phyloP scores from a whole-genome alignment of 2,888 invertebrate genomes.

The Callyntrura sp. region DNA sequence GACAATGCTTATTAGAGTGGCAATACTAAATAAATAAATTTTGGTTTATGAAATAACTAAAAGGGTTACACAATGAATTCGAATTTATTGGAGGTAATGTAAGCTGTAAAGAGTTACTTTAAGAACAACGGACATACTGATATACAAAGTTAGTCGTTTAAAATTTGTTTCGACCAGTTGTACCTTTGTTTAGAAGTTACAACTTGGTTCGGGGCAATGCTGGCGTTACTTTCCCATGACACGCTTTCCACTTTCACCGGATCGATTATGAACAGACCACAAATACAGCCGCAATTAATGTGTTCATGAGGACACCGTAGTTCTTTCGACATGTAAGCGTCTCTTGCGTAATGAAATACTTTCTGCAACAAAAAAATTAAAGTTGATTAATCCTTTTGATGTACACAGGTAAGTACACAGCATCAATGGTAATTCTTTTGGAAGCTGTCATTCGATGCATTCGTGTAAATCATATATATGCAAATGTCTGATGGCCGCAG shows the following conservation, averaged over 20 bases:
- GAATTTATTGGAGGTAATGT: too few relatives aligned
- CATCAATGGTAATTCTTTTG: too few relatives aligned
- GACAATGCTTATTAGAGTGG: too few relatives aligned
- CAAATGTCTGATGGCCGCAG: neutral
- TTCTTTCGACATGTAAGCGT: neutral
- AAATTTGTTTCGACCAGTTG: neutral
- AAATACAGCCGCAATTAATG: constrained; percentile 55
- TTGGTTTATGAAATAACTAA: too few relatives aligned
- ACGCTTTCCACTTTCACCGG: neutral
- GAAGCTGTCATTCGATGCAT: too few relatives aligned
- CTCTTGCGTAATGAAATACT: neutral
- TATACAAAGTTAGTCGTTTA: neutral
- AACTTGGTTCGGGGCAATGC: neutral
- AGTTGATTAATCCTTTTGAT: neutral
- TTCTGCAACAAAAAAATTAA: neutral
- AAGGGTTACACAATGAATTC: too few relatives aligned
- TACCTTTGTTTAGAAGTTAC: neutral
- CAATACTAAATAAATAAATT: too few relatives aligned
- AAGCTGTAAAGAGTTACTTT: neutral
- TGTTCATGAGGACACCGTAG: constrained; percentile 58
- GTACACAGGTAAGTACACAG: too few relatives aligned
- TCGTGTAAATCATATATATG: too few relatives aligned
- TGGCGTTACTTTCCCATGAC: neutral
- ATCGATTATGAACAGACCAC: constrained; percentile 37
- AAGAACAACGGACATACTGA: neutral